A percentile compares a stretch with the other conserved stretches of the same genome.
These are phyloP conservation scores for Chalcis sispes DNA, from an alignment of 2,888 invertebrate species.

Conservation along the genomic window DNA sequence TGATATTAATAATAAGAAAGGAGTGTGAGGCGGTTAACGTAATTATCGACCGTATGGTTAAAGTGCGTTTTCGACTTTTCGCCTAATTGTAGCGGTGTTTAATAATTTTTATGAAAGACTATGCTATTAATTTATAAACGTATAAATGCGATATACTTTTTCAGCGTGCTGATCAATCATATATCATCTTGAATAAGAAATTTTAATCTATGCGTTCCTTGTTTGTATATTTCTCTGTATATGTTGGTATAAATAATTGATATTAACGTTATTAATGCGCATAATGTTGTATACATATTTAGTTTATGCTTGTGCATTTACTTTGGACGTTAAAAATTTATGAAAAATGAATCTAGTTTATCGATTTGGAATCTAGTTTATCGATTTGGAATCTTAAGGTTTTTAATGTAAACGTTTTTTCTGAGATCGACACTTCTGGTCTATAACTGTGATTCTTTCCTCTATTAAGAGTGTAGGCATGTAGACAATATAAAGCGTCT, in stretches of 20 bases:
- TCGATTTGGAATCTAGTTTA: too few species aligned
- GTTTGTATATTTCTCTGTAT: slow-evolving; percentile 61
- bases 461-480: slow-evolving; percentile 31
- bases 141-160: slow-evolving; percentile 11
- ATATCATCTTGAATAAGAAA: slow-evolving; percentile 27
- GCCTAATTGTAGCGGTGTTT: slow-evolving; percentile 20
- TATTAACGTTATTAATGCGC: slow-evolving; percentile 58
- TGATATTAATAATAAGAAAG: slow-evolving; percentile 38
- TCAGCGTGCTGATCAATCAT: slow-evolving; percentile 33
- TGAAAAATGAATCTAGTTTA: slow-evolving; percentile 31
- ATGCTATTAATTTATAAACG: slow-evolving; percentile 42
- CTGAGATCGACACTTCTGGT: slow-evolving; percentile 47
- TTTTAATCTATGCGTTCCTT: slow-evolving; percentile 54
- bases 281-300: slow-evolving; percentile 46
- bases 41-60: slow-evolving; percentile 19
- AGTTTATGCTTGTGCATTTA: slow-evolving; percentile 55
- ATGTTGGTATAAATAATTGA: slow-evolving; percentile 60
- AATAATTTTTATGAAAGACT: slow-evolving; percentile 28
- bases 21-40: slow-evolving; percentile 23
- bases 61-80: slow-evolving; percentile 26
- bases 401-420: slow-evolving; percentile 27
- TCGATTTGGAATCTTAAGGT: slow-evolving; percentile 7
- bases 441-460: slow-evolving; percentile 52
- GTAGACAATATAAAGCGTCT: slow-evolving; percentile 43
- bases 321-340: slow-evolving; percentile 43